Conservation (phyloP, 2,113 vertebrate species). For the Martes martes region DNA sequence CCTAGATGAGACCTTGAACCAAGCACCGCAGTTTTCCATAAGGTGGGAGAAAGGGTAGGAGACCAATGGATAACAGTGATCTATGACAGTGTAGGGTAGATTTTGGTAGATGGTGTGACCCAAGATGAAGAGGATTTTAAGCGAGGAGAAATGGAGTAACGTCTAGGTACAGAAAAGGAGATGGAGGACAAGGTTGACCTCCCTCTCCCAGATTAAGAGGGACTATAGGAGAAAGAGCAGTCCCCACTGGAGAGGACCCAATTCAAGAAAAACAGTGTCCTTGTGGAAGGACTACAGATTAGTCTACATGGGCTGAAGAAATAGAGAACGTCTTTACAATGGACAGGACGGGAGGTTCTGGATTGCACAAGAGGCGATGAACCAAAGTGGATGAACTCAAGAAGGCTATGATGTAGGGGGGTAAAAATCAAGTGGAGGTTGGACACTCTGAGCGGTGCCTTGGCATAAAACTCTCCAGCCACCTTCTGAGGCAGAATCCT, state of each 20-base stretch:
- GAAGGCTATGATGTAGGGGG: background rate
- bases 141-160: background rate
- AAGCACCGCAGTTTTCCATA: background rate
- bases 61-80: background rate
- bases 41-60: background rate
- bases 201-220: accelerated
- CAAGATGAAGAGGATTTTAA: background rate
- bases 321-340: background rate
- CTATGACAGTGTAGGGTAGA: accelerated
- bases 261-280: background rate
- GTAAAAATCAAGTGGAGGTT: background rate
- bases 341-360: background rate
- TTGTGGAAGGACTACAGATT: background rate
- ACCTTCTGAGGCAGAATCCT: background rate
- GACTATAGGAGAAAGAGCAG: background rate
- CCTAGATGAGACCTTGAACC: background rate
- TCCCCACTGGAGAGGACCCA: background rate
- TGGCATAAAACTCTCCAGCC: background rate
- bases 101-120: background rate
- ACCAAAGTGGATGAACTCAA: background rate
- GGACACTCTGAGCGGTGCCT: background rate
- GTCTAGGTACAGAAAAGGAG: background rate
- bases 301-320: background rate
- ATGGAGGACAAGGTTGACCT: background rate
- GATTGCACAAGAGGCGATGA: background rate